Evolutionary conservation across 2,888 invertebrate genomes (phyloP).

Genomic region (Eristalis tenax): DNA sequence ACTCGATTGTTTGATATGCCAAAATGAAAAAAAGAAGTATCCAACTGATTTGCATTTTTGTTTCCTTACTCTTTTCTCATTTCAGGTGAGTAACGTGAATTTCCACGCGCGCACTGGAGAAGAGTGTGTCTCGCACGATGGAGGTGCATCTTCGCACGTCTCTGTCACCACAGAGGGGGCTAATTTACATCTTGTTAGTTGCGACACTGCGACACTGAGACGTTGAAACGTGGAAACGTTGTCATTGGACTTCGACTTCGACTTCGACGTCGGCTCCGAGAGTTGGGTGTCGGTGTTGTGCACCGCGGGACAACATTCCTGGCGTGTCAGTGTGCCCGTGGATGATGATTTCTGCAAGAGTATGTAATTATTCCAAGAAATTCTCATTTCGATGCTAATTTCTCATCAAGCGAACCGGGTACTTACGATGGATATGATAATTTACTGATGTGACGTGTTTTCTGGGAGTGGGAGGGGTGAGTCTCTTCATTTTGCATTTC

Average conservation of each 20-base stretch:
- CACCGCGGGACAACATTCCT: conserved; percentile 49
- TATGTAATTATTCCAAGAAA: conserved; percentile 61
- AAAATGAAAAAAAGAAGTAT: conserved; percentile 27
- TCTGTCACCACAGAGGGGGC: conserved; percentile 62
- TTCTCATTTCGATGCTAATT: conserved; percentile 70
- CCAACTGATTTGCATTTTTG: conserved; percentile 63
- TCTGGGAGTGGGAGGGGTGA: not conserved
- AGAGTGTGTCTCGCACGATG: conserved; percentile 46
- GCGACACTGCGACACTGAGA: conserved; percentile 37
- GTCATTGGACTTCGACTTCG: conserved; percentile 34
- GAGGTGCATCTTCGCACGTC: conserved; percentile 57
- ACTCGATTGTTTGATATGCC: conserved; percentile 51
- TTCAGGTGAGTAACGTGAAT: conserved; percentile 69
- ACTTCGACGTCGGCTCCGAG: no score
- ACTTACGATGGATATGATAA: conserved; percentile 57
- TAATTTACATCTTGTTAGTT: conserved; percentile 70
- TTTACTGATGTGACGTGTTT: conserved; percentile 1
- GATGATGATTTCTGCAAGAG: conserved; percentile 31
- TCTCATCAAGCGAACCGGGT: conserved; percentile 50
- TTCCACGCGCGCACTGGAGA: conserved; percentile 44
- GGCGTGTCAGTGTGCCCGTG: conserved; percentile 24
- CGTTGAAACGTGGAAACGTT: conserved; percentile 33
- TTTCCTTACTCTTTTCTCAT: conserved; percentile 34
- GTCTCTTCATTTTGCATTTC: not conserved
- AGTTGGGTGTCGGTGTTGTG: conserved; percentile 52